Base-by-base conservation (phyloP, 2,797 vertebrate genomes). In the Siniperca undulata region DNA sequence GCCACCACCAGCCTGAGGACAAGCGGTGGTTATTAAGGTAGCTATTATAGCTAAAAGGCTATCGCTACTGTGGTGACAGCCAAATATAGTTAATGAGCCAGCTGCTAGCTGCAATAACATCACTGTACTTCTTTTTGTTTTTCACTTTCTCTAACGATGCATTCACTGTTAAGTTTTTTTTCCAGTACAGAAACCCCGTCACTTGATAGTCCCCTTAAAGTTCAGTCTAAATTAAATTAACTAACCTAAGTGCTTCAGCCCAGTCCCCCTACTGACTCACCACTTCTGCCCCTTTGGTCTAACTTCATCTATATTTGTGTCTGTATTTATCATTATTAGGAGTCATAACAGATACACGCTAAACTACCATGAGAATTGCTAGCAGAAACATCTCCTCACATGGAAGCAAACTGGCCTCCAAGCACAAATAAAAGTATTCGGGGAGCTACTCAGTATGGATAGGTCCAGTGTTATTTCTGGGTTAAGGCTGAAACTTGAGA, bases 21-120 rank as follows among this genome's bases (percentile, higher is more conserved):
- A 3, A 19, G 38, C 34, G 10, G 44, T 0, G 59, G 27, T 55
- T 12, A 0, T 24, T 11, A 34, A 10, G 10, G 13, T 19, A 22
- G 58, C 69, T 17, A n/a, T 13, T 6, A 10, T 38, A 27, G 84
- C 77, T 73, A 66, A 55, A 16, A 24, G 14, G 69, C 77, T 80
- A 46, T 27, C 73, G 66, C 42, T 56, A 27, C 17, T 44, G 20
- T 34, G 4, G n/a, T 7, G 3, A 27, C 14, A 42, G 27, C 12
- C 27, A 40, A 24, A 65, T 38, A 68, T 6, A 44, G 10, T 34
- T 42, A 3, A 34, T 11, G 9, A 74, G 69, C 65, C 71, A 59
- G 62, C 62, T 22, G 68, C 13, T 76, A 60, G 70, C 80, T 60
- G 11, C 50, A 53, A 3, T 10, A 42, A 74, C 24, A 7, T 34